A percentile compares a stretch with the other conserved stretches of the same genome.
phyloP scores from a whole-genome alignment of 2,888 invertebrate genomes.

The Podabrus alpinus region DNA sequence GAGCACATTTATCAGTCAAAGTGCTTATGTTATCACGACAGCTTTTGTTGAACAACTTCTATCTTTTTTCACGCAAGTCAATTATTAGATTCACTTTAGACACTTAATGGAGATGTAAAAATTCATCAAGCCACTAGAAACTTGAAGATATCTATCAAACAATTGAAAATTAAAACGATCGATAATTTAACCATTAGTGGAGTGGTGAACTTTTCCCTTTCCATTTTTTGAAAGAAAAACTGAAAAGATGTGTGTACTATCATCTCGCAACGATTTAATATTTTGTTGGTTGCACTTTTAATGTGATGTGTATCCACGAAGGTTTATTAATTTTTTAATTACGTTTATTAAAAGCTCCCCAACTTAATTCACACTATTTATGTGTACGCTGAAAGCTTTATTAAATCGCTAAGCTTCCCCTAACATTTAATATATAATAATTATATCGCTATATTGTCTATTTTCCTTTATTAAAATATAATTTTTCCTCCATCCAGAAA shows the following conservation, averaged over 20 bases:
- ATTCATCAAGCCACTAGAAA: not conserved
- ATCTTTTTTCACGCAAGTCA: slow-evolving; percentile 2
- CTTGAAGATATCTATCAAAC: not conserved
- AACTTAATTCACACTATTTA: not conserved
- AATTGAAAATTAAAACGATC: not conserved
- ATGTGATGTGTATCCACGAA: not conserved
- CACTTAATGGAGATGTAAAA: not conserved
- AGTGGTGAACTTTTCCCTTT: not conserved
- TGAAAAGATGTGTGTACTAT: not conserved
- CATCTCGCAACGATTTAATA: not conserved
- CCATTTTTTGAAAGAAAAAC: not conserved
- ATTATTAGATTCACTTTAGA: slow-evolving; percentile 2
- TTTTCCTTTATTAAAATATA: not conserved
- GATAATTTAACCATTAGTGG: not conserved
- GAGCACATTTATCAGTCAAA: slow-evolving; percentile 3
- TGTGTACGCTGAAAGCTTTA: not conserved
- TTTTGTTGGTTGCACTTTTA: not conserved
- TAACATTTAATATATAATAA: not conserved
- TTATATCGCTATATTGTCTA: not conserved
- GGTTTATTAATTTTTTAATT: not conserved
- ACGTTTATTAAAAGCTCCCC: not conserved
- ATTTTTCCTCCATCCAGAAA: not conserved
- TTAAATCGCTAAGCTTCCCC: not conserved
- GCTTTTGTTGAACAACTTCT: slow-evolving; percentile 4
- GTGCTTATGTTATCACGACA: slow-evolving; percentile 3